Percentiles rank a stretch among this genome's conserved stretches.
These are phyloP conservation scores for Drosophila tripunctata DNA, from an alignment of 2,888 invertebrate species.

Conservation along the genomic window DNA sequence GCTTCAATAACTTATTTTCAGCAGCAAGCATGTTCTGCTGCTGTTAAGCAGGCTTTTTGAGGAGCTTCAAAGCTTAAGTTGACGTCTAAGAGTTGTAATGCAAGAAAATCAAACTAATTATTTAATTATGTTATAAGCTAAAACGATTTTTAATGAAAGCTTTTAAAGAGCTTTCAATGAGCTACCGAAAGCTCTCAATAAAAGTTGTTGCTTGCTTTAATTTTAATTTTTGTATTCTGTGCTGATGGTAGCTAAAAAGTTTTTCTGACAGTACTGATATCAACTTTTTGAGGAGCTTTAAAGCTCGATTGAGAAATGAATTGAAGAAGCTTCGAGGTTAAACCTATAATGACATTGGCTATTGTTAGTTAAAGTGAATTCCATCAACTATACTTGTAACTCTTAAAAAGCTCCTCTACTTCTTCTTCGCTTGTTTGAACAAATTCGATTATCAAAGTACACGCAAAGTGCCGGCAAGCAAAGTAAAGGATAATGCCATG, in stretches of 20 bases:
- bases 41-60: neutral
- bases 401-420: conserved; percentile 24
- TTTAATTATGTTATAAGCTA: too few relatives aligned
- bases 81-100: neutral
- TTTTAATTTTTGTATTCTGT: too few relatives aligned
- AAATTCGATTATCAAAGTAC: conserved; percentile 79
- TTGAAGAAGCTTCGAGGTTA: too few relatives aligned
- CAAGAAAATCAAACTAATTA: too few relatives aligned
- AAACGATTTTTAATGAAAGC: neutral
- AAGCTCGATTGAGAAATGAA: too few relatives aligned
- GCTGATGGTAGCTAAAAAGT: too few relatives aligned
- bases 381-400: conserved; percentile 6
- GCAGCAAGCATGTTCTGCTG: neutral
- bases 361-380: too few relatives aligned
- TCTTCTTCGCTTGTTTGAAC: conserved; percentile 66
- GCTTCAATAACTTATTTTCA: conserved; percentile 1
- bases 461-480: conserved; percentile 27
- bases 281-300: too few relatives aligned
- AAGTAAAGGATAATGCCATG: conserved; percentile 63
- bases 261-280: too few relatives aligned
- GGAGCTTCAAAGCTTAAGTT: neutral
- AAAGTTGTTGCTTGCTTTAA: too few relatives aligned
- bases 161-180: neutral
- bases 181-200: neutral
- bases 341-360: too few relatives aligned